Conservation (phyloP, 1,140 invertebrate genomes). For the Neodiprion pinetum region DNA sequence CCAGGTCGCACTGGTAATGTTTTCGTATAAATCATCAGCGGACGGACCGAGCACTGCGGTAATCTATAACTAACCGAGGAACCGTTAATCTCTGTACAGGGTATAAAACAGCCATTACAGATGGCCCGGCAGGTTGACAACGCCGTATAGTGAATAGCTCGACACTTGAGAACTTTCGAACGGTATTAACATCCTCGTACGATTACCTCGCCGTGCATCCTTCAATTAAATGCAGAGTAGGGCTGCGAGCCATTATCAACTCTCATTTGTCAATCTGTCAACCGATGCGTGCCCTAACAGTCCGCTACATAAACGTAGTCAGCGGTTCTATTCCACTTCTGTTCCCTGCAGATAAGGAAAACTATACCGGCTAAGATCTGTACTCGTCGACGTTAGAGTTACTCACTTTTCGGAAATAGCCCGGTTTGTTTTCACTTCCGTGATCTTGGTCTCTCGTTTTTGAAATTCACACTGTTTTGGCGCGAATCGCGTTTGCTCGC, state of each 20-base stretch:
- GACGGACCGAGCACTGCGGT: slow-evolving; percentile 14
- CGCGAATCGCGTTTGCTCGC: too few relatives aligned
- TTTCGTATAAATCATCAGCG: slow-evolving; percentile 21
- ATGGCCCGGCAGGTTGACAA: slow-evolving; percentile 54
- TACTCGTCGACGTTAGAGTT: too few relatives aligned
- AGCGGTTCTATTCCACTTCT: too few relatives aligned
- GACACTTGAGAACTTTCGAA: not conserved
- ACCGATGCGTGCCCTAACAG: too few relatives aligned
- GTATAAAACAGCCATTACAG: slow-evolving; percentile 59
- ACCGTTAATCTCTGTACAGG: slow-evolving; percentile 52
- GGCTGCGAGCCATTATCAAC: not conserved
- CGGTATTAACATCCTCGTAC: not conserved
- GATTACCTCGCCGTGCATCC: not conserved
- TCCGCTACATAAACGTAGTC: too few relatives aligned
- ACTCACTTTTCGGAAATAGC: too few relatives aligned
- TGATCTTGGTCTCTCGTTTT: too few relatives aligned
- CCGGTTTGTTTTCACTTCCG: too few relatives aligned
- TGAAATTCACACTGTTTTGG: too few relatives aligned
- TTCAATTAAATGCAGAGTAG: not conserved
- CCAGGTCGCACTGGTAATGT: slow-evolving; percentile 14
- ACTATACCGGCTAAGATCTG: too few relatives aligned
- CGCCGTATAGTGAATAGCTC: slow-evolving; percentile 40
- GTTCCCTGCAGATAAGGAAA: too few relatives aligned
- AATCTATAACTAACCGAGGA: slow-evolving; percentile 13
- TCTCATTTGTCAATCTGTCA: not conserved